Evolutionary conservation across 1,140 invertebrate species (phyloP).

Genomic region (Drosophila malerkotliana): DNA sequence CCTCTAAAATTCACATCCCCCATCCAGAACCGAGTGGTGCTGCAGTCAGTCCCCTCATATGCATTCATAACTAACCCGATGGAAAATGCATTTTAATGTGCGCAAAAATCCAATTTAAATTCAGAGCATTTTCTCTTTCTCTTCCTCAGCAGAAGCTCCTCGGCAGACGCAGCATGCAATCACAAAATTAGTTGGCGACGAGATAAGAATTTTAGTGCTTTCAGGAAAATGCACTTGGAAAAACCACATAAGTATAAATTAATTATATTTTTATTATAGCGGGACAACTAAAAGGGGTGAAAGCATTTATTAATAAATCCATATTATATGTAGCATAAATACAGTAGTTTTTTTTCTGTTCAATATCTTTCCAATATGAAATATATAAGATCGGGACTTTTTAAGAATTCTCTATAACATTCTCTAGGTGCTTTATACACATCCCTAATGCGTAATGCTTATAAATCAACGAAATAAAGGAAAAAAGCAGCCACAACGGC

Average conservation of each 20-base stretch:
- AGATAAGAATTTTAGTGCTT: conserved; percentile 78
- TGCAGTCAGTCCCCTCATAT: conserved; percentile 54
- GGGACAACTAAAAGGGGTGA: no score
- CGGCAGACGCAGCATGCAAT: conserved; percentile 69
- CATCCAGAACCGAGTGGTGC: no score
- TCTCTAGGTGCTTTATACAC: neutral
- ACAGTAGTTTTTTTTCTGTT: no score
- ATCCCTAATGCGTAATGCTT: conserved; percentile 59
- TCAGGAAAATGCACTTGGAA: conserved; percentile 3
- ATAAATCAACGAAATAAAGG: conserved; percentile 74
- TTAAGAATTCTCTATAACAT: neutral
- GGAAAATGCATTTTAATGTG: conserved; percentile 81
- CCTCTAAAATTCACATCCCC: no score
- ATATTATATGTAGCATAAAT: no score
- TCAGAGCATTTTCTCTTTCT: conserved; percentile 63
- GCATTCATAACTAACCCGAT: conserved; percentile 79
- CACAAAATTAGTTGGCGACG: conserved; percentile 80
- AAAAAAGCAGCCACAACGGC: conserved; percentile 14
- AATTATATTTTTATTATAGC: neutral
- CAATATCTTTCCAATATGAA: neutral
- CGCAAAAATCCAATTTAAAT: conserved; percentile 83
- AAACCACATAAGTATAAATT: neutral
- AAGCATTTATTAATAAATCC: no score
- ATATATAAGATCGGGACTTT: neutral
- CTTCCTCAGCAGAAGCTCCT: conserved; percentile 8